These are phyloP conservation scores for Lynx canadensis DNA, from an alignment of 2,113 vertebrate genomes.

Conservation along the genomic window DNA sequence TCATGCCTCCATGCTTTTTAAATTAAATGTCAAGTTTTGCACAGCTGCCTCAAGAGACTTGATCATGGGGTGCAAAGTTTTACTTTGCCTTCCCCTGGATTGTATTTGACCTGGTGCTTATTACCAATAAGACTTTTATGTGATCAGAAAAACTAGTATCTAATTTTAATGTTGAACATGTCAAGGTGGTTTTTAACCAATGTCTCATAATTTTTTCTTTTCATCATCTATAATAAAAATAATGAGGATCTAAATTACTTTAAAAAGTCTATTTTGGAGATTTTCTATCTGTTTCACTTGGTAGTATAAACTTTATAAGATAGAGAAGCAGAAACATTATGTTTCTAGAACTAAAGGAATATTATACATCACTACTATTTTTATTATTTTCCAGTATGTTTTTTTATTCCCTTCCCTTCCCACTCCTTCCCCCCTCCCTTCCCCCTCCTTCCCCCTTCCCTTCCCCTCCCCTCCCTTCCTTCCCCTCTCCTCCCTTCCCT, in stretches of 20 bases:
- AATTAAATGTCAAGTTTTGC: conserved; percentile 84
- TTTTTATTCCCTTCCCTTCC: background rate
- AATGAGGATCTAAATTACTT: conserved; percentile 6
- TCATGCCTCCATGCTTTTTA: conserved; percentile 77
- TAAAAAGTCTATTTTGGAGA: background rate
- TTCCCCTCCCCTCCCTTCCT: background rate
- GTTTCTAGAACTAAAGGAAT: background rate
- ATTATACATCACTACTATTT: background rate
- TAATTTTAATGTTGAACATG: conserved; percentile 70
- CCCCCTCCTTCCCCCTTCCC: no score
- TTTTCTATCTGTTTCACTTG: conserved; percentile 14
- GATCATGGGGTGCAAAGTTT: conserved; percentile 79
- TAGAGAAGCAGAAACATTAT: conserved; percentile 15
- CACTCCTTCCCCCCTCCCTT: background rate
- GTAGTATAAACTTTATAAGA: background rate
- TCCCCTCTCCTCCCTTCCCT: background rate
- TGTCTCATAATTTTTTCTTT: background rate
- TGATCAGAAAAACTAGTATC: conserved; percentile 77
- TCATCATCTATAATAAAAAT: conserved; percentile 24
- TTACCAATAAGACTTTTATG: conserved; percentile 75
- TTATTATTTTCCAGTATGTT: background rate
- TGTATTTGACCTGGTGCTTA: conserved; percentile 80
- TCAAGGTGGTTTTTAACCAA: conserved; percentile 58
- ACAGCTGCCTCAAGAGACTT: conserved; percentile 69
- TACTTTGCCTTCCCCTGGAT: conserved; percentile 62